Conservation (phyloP, 2,797 vertebrate genomes). For the Benthosema pterotum region DNA sequence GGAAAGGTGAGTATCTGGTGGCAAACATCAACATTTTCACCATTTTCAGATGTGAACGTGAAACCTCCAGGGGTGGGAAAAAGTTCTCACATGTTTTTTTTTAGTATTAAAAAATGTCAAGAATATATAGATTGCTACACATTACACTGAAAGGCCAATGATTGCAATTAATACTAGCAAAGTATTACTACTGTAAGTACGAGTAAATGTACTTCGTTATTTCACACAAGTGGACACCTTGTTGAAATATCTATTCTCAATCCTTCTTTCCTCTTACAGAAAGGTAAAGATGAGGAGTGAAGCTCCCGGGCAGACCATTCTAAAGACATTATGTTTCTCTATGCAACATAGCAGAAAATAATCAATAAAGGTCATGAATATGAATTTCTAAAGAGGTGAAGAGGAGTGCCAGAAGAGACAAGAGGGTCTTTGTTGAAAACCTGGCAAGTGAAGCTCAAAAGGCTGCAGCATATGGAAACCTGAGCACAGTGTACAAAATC, state of each 20-base stretch:
- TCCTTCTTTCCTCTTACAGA: not conserved
- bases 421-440: constrained; percentile 3
- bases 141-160: too few species aligned
- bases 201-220: too few species aligned
- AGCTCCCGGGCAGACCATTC: not conserved
- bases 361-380: too few species aligned
- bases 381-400: too few species aligned
- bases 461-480: not conserved
- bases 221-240: too few species aligned
- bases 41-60: not conserved
- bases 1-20: constrained; percentile 66
- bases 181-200: not conserved
- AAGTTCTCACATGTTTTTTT: not conserved
- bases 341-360: too few species aligned
- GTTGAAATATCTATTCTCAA: too few species aligned
- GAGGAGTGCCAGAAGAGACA: too few species aligned
- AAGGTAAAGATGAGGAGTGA: constrained; percentile 1
- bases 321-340: too few species aligned
- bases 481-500: not conserved
- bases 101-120: not conserved
- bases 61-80: not conserved
- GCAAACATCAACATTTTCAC: not conserved
- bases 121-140: not conserved
- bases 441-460: constrained; percentile 2
- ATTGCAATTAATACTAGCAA: too few species aligned